These are phyloP conservation scores for Temnothorax longispinosus DNA, from an alignment of 1,140 invertebrate species.

Conservation along the genomic window DNA sequence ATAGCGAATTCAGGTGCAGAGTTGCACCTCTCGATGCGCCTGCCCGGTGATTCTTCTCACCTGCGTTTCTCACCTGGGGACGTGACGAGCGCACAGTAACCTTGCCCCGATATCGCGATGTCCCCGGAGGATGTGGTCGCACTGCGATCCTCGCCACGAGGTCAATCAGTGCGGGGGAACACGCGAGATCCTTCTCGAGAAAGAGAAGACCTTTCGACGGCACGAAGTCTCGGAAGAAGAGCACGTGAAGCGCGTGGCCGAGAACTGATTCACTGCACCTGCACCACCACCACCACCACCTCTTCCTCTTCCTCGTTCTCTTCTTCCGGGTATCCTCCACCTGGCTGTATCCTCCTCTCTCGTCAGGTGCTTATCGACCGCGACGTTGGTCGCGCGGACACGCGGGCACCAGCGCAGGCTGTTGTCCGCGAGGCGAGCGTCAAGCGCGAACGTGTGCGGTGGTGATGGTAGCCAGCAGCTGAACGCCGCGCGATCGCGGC, in stretches of 20 bases:
- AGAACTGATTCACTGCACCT: conserved; percentile 6
- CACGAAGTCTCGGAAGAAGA: not conserved
- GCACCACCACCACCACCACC: conserved; percentile 32
- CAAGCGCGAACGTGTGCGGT: not conserved
- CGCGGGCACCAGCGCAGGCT: conserved; percentile 11
- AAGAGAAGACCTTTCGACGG: not conserved
- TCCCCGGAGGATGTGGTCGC: conserved; percentile 4
- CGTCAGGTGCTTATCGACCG: conserved; percentile 16
- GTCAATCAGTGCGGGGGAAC: not conserved
- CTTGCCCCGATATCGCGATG: conserved; percentile 18
- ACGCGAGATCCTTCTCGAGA: not conserved
- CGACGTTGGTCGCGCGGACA: conserved; percentile 32
- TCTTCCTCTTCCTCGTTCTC: not conserved
- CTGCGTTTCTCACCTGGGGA: conserved; percentile 65
- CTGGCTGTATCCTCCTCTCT: not conserved
- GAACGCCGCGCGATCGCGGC: conserved; percentile 66
- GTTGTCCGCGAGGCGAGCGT: conserved; percentile 15
- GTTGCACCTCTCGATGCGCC: conserved; percentile 62
- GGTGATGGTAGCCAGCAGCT: conserved; percentile 45
- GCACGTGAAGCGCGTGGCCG: conserved; percentile 24
- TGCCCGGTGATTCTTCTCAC: conserved; percentile 70
- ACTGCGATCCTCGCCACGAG: conserved; percentile 3
- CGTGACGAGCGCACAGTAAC: conserved; percentile 39
- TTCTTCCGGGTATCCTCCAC: conserved; percentile 11
- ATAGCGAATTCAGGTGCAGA: conserved; percentile 42